A percentile compares a stretch with the other conserved stretches of the same genome.
Evolutionary conservation across 2,113 vertebrate species (phyloP).

Genomic region (Rhegmatorhina hoffmannsi): DNA sequence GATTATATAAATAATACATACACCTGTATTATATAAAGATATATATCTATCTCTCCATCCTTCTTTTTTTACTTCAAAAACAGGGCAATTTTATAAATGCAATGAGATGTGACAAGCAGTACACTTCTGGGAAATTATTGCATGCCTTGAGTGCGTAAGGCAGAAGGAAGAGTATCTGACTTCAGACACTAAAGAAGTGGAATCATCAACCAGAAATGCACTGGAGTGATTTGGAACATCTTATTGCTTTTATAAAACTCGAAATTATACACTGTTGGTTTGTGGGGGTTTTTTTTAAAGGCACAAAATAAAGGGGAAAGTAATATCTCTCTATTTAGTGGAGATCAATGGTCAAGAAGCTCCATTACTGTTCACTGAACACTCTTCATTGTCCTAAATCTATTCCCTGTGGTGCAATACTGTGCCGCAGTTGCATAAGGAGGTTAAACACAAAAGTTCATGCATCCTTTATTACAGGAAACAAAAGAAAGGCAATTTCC

Average conservation of each 20-base stretch:
- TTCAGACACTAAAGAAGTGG: constrained; percentile 75
- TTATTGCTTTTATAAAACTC: constrained; percentile 79
- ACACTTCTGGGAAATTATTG: constrained; percentile 73
- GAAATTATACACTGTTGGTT: constrained; percentile 47
- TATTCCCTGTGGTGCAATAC: constrained; percentile 64
- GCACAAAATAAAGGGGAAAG: constrained; percentile 69
- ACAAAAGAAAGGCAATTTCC: constrained; percentile 10
- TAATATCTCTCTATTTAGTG: constrained; percentile 58
- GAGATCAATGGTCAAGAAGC: constrained; percentile 49
- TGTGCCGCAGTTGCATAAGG: constrained; percentile 54
- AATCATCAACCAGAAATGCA: constrained; percentile 74
- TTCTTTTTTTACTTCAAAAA: constrained; percentile 42
- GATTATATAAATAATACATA: constrained; percentile 49
- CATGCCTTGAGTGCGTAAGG: constrained; percentile 78
- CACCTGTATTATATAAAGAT: constrained; percentile 46
- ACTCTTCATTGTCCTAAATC: constrained; percentile 45
- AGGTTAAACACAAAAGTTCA: constrained; percentile 67
- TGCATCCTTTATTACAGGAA: constrained; percentile 42
- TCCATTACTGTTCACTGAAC: constrained; percentile 46
- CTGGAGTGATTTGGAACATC: constrained; percentile 68
- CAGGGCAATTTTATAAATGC: constrained; percentile 70
- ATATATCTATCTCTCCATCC: constrained; percentile 7
- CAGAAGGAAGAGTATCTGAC: constrained; percentile 70
- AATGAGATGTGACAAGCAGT: constrained; percentile 68
- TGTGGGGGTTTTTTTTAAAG: background rate